Conservation (phyloP, 2,797 vertebrate genomes). For the Pteronotus mesoamericanus region DNA sequence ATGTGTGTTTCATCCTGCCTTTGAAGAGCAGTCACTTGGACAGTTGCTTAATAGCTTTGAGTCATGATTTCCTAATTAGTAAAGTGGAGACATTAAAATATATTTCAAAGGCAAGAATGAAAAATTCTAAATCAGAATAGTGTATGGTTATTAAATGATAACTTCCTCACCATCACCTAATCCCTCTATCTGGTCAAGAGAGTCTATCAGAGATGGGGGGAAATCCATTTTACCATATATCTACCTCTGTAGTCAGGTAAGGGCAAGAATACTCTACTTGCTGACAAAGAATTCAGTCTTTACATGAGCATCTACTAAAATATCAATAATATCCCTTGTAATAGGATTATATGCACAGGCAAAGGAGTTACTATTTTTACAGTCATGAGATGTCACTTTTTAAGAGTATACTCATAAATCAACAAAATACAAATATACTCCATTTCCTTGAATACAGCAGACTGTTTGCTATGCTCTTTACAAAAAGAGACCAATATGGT, state of each 20-base stretch:
- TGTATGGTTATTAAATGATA: background rate
- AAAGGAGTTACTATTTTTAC: background rate
- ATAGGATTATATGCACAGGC: background rate
- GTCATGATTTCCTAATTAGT: background rate
- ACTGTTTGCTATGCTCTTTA: background rate
- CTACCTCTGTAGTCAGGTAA: background rate
- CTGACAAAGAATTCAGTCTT: background rate
- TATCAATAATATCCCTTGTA: background rate
- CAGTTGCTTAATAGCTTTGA: background rate
- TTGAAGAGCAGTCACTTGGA: background rate
- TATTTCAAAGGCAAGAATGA: background rate
- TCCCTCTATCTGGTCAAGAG: background rate
- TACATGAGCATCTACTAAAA: background rate
- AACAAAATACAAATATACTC: background rate
- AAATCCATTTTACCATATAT: background rate
- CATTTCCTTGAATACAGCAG: background rate
- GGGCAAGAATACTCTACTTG: background rate
- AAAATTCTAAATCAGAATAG: background rate
- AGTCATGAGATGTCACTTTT: background rate
- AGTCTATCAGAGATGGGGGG: background rate
- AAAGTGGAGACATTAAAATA: background rate
- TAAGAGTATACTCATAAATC: background rate
- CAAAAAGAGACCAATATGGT: background rate
- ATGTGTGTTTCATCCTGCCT: background rate
- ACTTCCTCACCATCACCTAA: background rate